These are phyloP conservation scores for Hozukius guyotensis DNA, from an alignment of 2,797 vertebrate genomes.

Conservation along the genomic window DNA sequence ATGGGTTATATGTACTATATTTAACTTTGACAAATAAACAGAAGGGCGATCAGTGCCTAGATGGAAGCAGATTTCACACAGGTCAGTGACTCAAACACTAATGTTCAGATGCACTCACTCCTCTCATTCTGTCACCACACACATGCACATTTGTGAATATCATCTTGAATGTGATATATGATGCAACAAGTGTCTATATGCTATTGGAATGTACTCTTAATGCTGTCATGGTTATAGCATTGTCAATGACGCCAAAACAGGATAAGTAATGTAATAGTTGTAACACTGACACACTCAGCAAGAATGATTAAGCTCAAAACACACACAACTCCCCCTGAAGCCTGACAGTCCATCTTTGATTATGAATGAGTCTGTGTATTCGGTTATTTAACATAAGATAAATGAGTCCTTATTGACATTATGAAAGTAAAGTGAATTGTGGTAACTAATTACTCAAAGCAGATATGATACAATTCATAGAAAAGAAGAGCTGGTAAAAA, in stretches of 20 bases:
- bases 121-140: neutral
- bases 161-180: too few species aligned
- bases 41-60: too few species aligned
- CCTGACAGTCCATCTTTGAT: neutral
- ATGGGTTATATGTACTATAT: neutral
- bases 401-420: accelerated
- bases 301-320: too few species aligned
- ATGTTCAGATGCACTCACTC: neutral
- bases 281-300: neutral
- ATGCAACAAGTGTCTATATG: too few species aligned
- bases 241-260: too few species aligned
- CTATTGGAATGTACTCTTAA: too few species aligned
- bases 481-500: too few species aligned
- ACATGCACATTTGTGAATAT: neutral
- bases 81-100: too few species aligned
- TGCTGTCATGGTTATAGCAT: too few species aligned
- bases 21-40: neutral
- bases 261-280: too few species aligned
- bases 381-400: neutral
- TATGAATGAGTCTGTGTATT: neutral
- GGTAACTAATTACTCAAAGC: neutral
- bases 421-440: neutral
- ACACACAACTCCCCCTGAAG: too few species aligned
- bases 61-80: too few species aligned
- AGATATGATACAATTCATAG: neutral